Base-by-base conservation (phyloP, 2,113 vertebrate species). In the Sylvia atricapilla region DNA sequence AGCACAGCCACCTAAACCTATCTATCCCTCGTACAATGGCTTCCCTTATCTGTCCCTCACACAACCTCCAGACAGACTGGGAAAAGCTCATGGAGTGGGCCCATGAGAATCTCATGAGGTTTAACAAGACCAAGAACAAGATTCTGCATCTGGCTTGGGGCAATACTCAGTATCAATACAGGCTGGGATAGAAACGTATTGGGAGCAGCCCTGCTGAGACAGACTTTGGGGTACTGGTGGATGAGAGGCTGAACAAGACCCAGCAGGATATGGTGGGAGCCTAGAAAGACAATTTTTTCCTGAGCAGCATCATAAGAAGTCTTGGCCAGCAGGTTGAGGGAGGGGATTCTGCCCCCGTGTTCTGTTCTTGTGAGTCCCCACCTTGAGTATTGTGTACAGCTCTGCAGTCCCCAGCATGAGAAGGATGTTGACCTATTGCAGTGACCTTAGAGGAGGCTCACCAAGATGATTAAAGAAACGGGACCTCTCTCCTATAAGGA, bases 161-260 rank as follows among this genome's bases (percentile, higher is more conserved):
- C 4, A 56, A 41, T 8, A 5, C 5, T 19, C 30, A 8, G 12
- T 43, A 18, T 49, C 43, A 49, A 12, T 22, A 31, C 3, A 49
- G 30, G 20, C 16, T 63, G 66, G 11, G 17, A 21, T 35, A 22
- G 10, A 35, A 64, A 27, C 1, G 0, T 15, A 49, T 10, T 20
- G 13, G 64, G 14, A 47, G 6, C 20, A 63, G 30, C 30, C 14
- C 25, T 43, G 11, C 13, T 0, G 0, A 56, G 41, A 49, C 7
- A 3, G 19, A 33, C 8, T 19, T 50, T 16, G 5, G 15, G 7
- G 4, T 66, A 13, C 11, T 66, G 18, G 7, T 37, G 27, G 11
- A 9, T 73, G 27, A 58, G 31, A 64, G 27, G 25, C 11, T 66
- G 31, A 18, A 44, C 22, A 12, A 11, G 50, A 37, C 8, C 27